phyloP scores from a whole-genome alignment of 1,140 invertebrate genomes.

The Polypedilum vanderplanki region DNA sequence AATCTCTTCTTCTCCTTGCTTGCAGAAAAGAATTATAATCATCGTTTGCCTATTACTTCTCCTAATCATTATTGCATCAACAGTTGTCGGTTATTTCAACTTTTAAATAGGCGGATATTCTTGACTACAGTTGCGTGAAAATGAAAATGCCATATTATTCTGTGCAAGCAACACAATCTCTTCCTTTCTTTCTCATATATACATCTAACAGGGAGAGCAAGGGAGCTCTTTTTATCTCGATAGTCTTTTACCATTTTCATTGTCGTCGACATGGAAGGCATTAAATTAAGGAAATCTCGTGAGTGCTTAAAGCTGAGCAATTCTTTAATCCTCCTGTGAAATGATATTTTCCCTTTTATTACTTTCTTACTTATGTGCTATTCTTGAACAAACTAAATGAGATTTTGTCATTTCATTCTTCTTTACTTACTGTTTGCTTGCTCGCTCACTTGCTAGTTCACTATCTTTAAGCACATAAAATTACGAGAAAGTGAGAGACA shows the following conservation, averaged over 20 bases:
- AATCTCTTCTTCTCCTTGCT: not conserved
- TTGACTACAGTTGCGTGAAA: no score
- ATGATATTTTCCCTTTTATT: not conserved
- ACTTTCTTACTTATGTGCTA: conserved; percentile 5
- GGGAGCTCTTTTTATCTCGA: no score
- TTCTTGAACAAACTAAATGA: not conserved
- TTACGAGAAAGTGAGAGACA: no score
- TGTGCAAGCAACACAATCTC: no score
- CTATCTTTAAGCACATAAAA: no score
- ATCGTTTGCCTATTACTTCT: not conserved
- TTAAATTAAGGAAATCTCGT: conserved; percentile 19
- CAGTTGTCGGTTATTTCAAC: not conserved
- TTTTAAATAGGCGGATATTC: not conserved
- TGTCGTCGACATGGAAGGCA: not conserved
- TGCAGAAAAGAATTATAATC: conserved; percentile 21
- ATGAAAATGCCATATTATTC: no score
- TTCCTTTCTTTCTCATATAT: no score
- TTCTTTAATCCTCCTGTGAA: not conserved
- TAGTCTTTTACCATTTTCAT: not conserved
- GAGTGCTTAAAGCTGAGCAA: not conserved
- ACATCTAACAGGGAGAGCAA: no score
- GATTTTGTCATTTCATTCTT: not conserved
- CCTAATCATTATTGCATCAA: conserved; percentile 16
- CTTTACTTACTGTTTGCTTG: not conserved
- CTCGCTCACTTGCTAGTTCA: no score